Percentiles rank a stretch among this genome's conserved stretches.
phyloP scores from a whole-genome alignment of 2,888 invertebrate species.

The Cephonodes hylas region DNA sequence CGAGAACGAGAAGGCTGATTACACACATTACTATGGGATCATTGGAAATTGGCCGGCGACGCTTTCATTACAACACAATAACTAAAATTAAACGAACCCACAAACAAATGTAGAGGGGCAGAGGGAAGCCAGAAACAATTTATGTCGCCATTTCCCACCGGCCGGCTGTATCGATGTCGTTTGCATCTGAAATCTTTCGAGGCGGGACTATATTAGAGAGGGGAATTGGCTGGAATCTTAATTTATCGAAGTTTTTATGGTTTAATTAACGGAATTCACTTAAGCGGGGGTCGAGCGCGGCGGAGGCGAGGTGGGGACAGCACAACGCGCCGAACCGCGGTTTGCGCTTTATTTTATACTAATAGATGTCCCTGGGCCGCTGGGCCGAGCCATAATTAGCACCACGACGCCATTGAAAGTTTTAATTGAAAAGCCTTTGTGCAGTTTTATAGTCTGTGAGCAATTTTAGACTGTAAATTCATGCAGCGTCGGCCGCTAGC shows the following conservation, averaged over 20 bases:
- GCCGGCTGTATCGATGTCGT: conserved; percentile 70
- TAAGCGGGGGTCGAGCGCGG: conserved; percentile 53
- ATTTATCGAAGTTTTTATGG: conserved; percentile 83
- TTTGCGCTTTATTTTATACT: conserved; percentile 68
- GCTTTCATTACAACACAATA: conserved; percentile 48
- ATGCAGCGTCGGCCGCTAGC: conserved; percentile 37
- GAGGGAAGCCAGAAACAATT: conserved; percentile 55
- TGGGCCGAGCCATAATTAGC: conserved; percentile 69
- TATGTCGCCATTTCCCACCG: conserved; percentile 55
- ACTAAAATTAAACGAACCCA: conserved; percentile 66
- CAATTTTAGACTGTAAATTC: conserved; percentile 65
- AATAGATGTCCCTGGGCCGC: conserved; percentile 67
- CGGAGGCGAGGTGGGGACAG: conserved; percentile 32
- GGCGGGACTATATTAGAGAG: conserved; percentile 72
- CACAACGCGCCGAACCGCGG: conserved; percentile 50
- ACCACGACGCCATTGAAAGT: conserved; percentile 71
- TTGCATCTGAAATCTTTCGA: conserved; percentile 78
- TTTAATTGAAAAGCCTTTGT: conserved; percentile 80
- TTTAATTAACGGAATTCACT: conserved; percentile 83
- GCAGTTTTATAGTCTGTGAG: conserved; percentile 73
- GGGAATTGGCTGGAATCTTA: conserved; percentile 81
- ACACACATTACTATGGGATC: conserved; percentile 40
- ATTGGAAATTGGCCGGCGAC: conserved; percentile 43
- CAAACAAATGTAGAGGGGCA: conserved; percentile 65
- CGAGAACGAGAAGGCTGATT: conserved; percentile 21